phyloP scores from a whole-genome alignment of 2,113 vertebrate species.

The Uropsilus gracilis region DNA sequence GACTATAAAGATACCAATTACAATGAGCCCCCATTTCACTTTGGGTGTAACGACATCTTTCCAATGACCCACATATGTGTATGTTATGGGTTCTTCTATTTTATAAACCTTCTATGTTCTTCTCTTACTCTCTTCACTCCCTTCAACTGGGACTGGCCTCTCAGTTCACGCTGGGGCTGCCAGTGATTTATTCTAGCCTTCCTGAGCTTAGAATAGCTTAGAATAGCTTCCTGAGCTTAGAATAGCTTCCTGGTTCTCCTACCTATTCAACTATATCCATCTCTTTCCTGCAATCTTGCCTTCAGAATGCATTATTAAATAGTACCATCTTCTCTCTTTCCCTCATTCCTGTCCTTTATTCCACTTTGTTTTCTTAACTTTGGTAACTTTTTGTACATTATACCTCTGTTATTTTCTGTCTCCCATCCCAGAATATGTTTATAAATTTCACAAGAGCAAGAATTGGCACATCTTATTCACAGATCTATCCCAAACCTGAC shows the following conservation, averaged over 20 bases:
- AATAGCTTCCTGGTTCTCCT: neutral
- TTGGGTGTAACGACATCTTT: accelerated
- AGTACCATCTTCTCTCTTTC: neutral
- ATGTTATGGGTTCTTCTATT: neutral
- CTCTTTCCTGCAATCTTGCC: neutral
- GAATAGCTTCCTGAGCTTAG: neutral
- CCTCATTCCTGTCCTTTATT: neutral
- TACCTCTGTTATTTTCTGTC: neutral
- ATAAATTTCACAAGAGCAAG: neutral
- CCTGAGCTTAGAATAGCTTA: neutral
- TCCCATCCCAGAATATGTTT: neutral
- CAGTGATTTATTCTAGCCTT: neutral
- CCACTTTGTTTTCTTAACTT: neutral
- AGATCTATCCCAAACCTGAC: neutral
- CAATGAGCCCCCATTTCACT: neutral
- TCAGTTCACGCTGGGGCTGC: neutral
- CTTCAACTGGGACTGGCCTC: neutral
- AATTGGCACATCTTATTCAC: neutral
- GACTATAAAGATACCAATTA: neutral
- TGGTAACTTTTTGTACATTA: no score
- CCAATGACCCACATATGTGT: accelerated
- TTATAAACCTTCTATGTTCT: accelerated
- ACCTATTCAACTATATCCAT: neutral
- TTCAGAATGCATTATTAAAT: neutral
- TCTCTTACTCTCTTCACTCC: neutral